Conservation (phyloP, 2,888 invertebrate species). For the Perdita meconis region DNA sequence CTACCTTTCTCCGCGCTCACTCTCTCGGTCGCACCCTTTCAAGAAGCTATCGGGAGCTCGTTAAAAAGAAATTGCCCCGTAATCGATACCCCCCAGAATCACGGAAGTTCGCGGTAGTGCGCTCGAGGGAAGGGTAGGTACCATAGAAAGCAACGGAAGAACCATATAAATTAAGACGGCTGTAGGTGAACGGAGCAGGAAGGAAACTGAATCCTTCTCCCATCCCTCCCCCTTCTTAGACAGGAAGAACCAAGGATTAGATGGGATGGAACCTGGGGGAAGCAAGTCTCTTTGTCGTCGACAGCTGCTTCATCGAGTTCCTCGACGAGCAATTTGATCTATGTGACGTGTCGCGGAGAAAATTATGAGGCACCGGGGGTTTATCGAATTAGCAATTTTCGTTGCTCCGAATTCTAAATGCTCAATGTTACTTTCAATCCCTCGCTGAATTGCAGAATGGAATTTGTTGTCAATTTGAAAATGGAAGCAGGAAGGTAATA, state of each 20-base stretch:
- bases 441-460: no score
- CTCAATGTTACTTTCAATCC: background rate
- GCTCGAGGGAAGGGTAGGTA: background rate
- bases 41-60: slow-evolving; percentile 72
- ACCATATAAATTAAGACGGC: slow-evolving; percentile 65
- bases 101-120: slow-evolving; percentile 25
- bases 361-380: slow-evolving; percentile 21
- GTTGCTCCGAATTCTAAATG: no score
- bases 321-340: slow-evolving; percentile 41
- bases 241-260: slow-evolving; percentile 48
- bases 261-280: background rate
- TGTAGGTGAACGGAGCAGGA: slow-evolving; percentile 17
- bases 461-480: no score
- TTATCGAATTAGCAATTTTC: slow-evolving; percentile 35
- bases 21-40: slow-evolving; percentile 44
- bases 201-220: slow-evolving; percentile 35
- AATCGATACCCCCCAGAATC: slow-evolving; percentile 70
- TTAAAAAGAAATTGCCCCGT: slow-evolving; percentile 76
- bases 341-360: slow-evolving; percentile 13
- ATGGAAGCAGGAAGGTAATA: no score
- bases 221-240: background rate
- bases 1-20: background rate
- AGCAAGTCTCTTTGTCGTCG: slow-evolving; percentile 54
- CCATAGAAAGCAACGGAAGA: slow-evolving; percentile 45
- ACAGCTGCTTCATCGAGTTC: slow-evolving; percentile 62